Conservation (phyloP, 2,113 vertebrate species). For the Perccottus glenii region DNA sequence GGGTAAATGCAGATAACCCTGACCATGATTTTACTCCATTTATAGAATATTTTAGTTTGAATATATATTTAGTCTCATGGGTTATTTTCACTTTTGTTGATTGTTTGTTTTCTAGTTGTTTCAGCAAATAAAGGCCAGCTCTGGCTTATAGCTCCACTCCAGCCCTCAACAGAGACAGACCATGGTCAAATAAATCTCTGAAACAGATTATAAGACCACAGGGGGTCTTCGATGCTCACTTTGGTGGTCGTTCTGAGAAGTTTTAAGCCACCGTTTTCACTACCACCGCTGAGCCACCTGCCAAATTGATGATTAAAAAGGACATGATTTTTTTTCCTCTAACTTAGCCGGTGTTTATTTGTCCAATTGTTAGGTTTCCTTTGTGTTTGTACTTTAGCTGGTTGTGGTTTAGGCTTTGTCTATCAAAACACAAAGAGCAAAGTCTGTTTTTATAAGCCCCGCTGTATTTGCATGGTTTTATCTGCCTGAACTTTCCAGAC, state of each 20-base stretch:
- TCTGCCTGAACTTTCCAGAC: not conserved
- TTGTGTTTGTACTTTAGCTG: not conserved
- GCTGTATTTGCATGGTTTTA: not conserved
- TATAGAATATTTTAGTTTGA: too few species aligned
- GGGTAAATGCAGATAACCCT: not conserved
- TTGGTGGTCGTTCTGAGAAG: slow-evolving; percentile 29
- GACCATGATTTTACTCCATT: not conserved
- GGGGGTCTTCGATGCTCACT: not conserved
- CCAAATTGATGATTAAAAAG: too few species aligned
- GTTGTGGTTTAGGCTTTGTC: not conserved
- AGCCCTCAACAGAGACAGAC: slow-evolving; percentile 6
- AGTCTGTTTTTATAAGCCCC: not conserved
- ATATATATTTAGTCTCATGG: not conserved
- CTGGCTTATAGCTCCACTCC: slow-evolving; percentile 10
- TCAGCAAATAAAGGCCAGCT: slow-evolving; percentile 1
- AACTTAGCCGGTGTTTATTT: too few species aligned
- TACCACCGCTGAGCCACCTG: too few species aligned
- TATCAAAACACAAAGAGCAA: not conserved
- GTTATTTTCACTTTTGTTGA: not conserved
- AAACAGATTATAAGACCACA: slow-evolving; percentile 42
- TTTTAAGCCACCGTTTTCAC: too few species aligned
- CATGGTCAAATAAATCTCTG: slow-evolving; percentile 40
- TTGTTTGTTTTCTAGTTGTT: not conserved
- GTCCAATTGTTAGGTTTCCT: too few species aligned
- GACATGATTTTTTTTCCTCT: too few species aligned